Evolutionary conservation across 1,140 invertebrate genomes (phyloP).

Genomic region (Tetragnatha versicolor): DNA sequence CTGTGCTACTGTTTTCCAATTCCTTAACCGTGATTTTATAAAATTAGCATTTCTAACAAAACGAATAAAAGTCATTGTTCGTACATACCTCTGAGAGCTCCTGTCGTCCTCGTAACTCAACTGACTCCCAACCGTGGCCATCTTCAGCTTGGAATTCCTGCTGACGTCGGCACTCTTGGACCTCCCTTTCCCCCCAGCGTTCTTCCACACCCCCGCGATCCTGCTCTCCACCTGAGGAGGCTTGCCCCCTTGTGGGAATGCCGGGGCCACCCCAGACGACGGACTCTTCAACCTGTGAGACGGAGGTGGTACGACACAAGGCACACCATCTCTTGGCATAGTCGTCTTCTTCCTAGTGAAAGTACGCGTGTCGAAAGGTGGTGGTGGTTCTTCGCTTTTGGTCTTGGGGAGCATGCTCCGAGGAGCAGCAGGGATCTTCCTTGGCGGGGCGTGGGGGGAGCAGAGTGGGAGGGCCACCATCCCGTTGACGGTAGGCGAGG

Average conservation of each 20-base stretch:
- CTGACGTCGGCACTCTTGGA: slow-evolving; percentile 31
- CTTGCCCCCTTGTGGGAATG: background rate
- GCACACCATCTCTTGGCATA: slow-evolving; percentile 6
- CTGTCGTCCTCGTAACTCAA: background rate
- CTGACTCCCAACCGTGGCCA: background rate
- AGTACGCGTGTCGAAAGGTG: slow-evolving; percentile 24
- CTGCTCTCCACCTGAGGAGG: slow-evolving; percentile 9
- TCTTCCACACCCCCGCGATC: slow-evolving; percentile 25
- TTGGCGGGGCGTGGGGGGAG: background rate
- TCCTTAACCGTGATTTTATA: background rate
- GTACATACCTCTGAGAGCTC: background rate
- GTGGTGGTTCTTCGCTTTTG: slow-evolving; percentile 6
- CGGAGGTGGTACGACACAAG: background rate
- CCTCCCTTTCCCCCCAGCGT: slow-evolving; percentile 3
- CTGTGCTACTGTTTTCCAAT: too few species aligned
- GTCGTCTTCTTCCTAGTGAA: slow-evolving; percentile 36
- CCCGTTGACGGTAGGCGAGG: slow-evolving; percentile 25
- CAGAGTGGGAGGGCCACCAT: slow-evolving; percentile 10
- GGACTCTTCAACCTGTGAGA: background rate
- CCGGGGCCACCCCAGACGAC: background rate
- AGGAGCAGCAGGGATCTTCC: background rate
- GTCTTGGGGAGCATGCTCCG: background rate
- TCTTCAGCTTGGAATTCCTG: slow-evolving; percentile 9
- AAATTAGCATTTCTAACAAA: background rate
- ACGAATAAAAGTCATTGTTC: background rate